phyloP scores from a whole-genome alignment of 2,113 vertebrate genomes.

The Struthio camelus region DNA sequence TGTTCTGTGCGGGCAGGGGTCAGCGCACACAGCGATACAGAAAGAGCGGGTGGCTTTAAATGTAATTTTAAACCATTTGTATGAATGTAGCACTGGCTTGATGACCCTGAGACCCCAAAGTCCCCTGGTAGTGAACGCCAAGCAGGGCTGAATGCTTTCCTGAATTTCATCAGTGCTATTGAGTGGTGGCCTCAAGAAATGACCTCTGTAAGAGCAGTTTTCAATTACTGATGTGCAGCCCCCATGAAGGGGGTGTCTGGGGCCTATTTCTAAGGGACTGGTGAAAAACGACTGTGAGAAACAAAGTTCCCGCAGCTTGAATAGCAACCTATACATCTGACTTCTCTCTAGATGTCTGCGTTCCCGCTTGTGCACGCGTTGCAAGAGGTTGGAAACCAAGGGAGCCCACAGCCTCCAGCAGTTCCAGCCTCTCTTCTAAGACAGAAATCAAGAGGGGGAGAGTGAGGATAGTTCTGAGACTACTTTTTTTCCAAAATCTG shows the following conservation, averaged over 20 bases:
- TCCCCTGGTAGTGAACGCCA: background rate
- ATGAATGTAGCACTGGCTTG: background rate
- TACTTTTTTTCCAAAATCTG: background rate
- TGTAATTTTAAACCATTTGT: background rate
- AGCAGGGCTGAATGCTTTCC: background rate
- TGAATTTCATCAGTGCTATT: background rate
- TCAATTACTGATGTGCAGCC: background rate
- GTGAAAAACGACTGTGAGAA: background rate
- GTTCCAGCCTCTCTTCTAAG: background rate
- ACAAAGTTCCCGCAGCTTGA: background rate
- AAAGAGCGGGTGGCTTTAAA: background rate
- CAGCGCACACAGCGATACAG: background rate
- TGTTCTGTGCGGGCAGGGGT: background rate
- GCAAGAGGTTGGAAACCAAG: background rate
- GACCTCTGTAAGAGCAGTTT: background rate
- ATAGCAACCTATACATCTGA: rapidly evolving
- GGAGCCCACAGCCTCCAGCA: rapidly evolving
- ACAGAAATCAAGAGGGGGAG: background rate
- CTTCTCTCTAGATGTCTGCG: background rate
- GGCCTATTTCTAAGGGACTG: background rate
- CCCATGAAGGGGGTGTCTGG: background rate
- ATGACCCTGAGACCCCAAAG: background rate
- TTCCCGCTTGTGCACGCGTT: rapidly evolving
- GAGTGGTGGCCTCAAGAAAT: background rate
- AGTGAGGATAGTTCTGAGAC: background rate